phyloP scores from a whole-genome alignment of 2,888 invertebrate genomes.

The Helicoverpa assulta region DNA sequence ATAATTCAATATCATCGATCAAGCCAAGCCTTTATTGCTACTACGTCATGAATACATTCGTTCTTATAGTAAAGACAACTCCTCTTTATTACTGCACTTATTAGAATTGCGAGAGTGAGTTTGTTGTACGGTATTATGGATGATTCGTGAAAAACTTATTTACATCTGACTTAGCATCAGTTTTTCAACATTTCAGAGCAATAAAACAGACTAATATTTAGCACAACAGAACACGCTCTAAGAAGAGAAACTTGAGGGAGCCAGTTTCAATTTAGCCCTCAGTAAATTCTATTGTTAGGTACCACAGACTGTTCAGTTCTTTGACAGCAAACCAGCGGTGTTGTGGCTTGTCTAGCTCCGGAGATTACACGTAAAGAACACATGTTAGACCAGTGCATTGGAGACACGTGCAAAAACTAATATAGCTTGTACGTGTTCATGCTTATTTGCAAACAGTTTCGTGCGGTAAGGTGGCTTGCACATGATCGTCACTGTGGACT shows the following conservation, averaged over 20 bases:
- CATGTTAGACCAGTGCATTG: constrained; percentile 14
- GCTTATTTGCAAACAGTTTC: not conserved
- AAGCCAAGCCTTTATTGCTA: constrained; percentile 36
- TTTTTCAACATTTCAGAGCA: too few species aligned
- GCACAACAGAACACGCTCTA: not conserved
- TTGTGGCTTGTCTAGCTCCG: constrained; percentile 26
- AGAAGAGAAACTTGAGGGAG: not conserved
- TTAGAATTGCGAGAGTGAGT: not conserved
- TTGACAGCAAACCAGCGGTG: constrained; percentile 28
- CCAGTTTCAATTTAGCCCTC: constrained; percentile 4
- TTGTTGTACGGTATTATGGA: not conserved
- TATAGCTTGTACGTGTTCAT: constrained; percentile 3
- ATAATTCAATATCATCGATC: constrained; percentile 72
- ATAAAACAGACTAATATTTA: too few species aligned
- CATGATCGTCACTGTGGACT: not conserved
- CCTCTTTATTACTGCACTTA: not conserved
- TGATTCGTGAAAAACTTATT: not conserved
- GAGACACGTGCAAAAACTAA: constrained; percentile 39
- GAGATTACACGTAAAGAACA: constrained; percentile 32
- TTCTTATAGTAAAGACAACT: constrained; percentile 1
- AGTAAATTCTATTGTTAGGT: constrained; percentile 6
- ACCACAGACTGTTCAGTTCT: constrained; percentile 5
- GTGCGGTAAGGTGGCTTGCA: not conserved
- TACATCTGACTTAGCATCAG: too few species aligned
- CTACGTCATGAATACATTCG: constrained; percentile 1